Conservation (phyloP, 1,140 invertebrate species). For the Meloidogyne exigua region DNA sequence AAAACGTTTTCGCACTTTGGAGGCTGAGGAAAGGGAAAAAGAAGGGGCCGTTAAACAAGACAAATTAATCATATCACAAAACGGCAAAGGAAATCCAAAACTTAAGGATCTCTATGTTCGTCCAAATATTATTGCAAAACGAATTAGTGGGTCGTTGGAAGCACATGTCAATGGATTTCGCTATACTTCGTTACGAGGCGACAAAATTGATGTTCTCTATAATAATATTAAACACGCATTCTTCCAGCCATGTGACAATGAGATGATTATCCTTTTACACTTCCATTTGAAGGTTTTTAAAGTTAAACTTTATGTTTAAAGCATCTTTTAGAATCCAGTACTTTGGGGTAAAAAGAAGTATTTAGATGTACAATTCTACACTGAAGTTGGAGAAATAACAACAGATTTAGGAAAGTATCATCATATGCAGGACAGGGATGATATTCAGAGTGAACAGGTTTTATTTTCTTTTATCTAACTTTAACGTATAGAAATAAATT, state of each 20-base stretch:
- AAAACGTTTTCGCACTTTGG: slow-evolving; percentile 94
- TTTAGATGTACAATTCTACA: slow-evolving; percentile 97
- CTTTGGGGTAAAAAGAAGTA: slow-evolving; percentile 99
- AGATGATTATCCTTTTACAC: slow-evolving; percentile 98
- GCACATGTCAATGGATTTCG: slow-evolving; percentile 96
- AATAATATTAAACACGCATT: slow-evolving; percentile 99
- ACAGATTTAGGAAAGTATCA: slow-evolving; percentile 98
- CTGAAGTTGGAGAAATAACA: slow-evolving; percentile 98
- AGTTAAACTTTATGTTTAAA: not conserved
- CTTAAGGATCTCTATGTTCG: slow-evolving; percentile 96
- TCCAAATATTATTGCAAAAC: slow-evolving; percentile 95
- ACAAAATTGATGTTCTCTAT: slow-evolving; percentile 98
- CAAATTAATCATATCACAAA: slow-evolving; percentile 81
- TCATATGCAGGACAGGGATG: slow-evolving; percentile 98
- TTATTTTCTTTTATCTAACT: not conserved
- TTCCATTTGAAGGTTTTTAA: slow-evolving; percentile 84
- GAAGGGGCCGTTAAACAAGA: slow-evolving; percentile 96
- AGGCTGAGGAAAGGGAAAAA: slow-evolving; percentile 96
- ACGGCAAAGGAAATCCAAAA: slow-evolving; percentile 95
- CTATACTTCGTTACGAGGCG: slow-evolving; percentile 93
- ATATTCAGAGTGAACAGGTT: slow-evolving; percentile 90
- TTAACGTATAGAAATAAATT: not conserved
- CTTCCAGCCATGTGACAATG: slow-evolving; percentile 97
- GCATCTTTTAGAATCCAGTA: slow-evolving; percentile 77
- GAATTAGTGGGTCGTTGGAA: slow-evolving; percentile 85